A percentile compares a stretch with the other conserved stretches of the same genome.
Conservation (phyloP, 2,797 vertebrate genomes). For the Malurus splendens region DNA sequence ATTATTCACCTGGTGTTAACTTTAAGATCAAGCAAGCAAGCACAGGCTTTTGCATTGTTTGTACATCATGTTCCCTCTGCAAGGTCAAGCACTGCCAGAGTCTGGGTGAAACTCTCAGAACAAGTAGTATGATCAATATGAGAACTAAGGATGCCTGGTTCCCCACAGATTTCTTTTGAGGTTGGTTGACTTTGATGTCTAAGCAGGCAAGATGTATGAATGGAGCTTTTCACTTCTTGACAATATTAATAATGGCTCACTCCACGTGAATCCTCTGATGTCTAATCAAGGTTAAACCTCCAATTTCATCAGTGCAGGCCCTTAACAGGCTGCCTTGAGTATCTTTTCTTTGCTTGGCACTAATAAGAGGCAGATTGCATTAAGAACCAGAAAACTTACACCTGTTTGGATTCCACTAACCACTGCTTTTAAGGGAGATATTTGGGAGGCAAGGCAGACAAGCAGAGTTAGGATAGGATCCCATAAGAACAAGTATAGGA, state of each 20-base stretch:
- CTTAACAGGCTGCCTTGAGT: not conserved
- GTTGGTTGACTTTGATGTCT: conserved; percentile 36
- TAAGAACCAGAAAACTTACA: not conserved
- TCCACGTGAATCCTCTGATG: not conserved
- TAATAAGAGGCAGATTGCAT: not conserved
- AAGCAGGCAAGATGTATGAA: conserved; percentile 13
- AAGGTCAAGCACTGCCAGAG: conserved; percentile 19
- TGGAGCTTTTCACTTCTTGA: conserved; percentile 21
- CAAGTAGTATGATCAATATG: not conserved
- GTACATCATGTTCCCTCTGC: not conserved
- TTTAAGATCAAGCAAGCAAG: not conserved
- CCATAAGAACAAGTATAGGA: not conserved
- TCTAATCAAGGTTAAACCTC: conserved; percentile 38
- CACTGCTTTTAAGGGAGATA: not conserved
- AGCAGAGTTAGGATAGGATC: not conserved
- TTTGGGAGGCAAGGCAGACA: not conserved
- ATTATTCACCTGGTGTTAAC: not conserved
- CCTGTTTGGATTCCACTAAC: not conserved
- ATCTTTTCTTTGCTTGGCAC: not conserved
- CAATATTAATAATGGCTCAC: not conserved
- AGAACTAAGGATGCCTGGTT: conserved; percentile 3
- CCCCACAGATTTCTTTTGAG: conserved; percentile 39
- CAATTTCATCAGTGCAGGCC: not conserved
- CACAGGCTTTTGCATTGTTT: not conserved
- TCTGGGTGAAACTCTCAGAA: not conserved